Percentiles rank a stretch among this genome's conserved stretches.
phyloP scores from a whole-genome alignment of 2,797 vertebrate species.

The Myioborus miniatus region DNA sequence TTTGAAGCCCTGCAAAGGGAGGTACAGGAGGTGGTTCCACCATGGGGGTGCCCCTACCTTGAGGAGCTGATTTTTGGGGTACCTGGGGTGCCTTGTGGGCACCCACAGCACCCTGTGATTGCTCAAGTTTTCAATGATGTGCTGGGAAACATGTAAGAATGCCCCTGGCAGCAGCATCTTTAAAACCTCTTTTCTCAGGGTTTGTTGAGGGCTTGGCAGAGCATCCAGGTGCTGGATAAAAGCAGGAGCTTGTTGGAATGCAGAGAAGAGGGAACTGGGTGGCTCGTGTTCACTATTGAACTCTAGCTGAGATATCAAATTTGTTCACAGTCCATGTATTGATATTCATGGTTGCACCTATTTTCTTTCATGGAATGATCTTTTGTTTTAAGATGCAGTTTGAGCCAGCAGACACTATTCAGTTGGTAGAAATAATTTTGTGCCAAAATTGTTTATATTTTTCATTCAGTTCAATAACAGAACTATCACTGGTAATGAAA shows the following conservation, averaged over 20 bases:
- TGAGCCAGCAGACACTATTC: not conserved
- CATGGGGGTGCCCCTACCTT: rapidly evolving
- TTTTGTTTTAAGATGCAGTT: not conserved
- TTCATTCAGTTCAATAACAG: constrained; percentile 1
- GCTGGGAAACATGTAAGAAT: not conserved
- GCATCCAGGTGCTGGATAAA: not conserved
- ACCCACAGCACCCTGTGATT: rapidly evolving
- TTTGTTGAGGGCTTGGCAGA: not conserved
- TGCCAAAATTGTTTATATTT: not conserved
- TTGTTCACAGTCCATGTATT: rapidly evolving
- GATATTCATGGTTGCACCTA: not conserved
- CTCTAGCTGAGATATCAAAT: not conserved
- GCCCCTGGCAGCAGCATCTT: not conserved
- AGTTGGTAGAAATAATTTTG: not conserved
- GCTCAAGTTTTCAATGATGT: rapidly evolving
- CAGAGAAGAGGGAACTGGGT: not conserved
- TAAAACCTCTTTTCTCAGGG: not conserved
- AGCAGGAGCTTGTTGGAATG: not conserved
- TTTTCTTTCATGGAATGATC: not conserved
- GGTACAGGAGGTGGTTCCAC: not conserved
- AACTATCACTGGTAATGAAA: not conserved
- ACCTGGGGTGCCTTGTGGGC: not conserved
- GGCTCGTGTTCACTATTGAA: rapidly evolving
- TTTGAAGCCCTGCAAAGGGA: not conserved
- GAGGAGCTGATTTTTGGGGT: not conserved